Percentiles rank a stretch among this genome's conserved stretches.
Evolutionary conservation across 2,888 invertebrate genomes (phyloP).

Genomic region (Lasioglossum oenotherae): DNA sequence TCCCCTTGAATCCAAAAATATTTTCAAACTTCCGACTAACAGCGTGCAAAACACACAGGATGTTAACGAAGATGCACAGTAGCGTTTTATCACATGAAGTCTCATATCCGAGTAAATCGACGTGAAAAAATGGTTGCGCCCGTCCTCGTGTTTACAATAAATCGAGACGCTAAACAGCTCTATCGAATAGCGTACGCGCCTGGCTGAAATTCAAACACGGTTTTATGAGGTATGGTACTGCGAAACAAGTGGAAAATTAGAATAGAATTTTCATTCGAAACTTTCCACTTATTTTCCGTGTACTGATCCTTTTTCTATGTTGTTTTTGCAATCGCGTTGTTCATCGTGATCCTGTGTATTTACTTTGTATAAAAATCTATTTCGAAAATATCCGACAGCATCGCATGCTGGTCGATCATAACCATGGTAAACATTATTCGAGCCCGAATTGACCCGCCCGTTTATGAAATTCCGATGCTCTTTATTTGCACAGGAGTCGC

Average conservation of each 20-base stretch:
- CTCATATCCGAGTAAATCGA: background rate
- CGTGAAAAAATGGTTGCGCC: background rate
- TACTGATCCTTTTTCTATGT: background rate
- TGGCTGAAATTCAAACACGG: too few relatives aligned
- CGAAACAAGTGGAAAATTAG: background rate
- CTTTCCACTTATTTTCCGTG: background rate
- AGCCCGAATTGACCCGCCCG: constrained; percentile 42
- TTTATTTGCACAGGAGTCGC: constrained; percentile 39
- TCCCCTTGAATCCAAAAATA: background rate
- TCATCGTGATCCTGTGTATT: background rate
- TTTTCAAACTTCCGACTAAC: background rate
- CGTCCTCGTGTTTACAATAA: background rate
- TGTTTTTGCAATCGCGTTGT: too few relatives aligned
- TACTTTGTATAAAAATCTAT: background rate
- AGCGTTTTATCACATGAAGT: background rate
- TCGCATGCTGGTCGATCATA: background rate
- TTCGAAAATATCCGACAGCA: background rate
- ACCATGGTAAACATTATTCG: constrained; percentile 32
- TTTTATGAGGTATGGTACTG: background rate
- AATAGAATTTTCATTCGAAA: background rate
- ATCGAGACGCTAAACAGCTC: background rate
- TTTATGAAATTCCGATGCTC: constrained; percentile 66
- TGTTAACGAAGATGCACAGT: background rate
- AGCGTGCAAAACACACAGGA: background rate
- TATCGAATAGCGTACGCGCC: background rate